phyloP scores from a whole-genome alignment of 2,113 vertebrate species.

The Chitala chitala region DNA sequence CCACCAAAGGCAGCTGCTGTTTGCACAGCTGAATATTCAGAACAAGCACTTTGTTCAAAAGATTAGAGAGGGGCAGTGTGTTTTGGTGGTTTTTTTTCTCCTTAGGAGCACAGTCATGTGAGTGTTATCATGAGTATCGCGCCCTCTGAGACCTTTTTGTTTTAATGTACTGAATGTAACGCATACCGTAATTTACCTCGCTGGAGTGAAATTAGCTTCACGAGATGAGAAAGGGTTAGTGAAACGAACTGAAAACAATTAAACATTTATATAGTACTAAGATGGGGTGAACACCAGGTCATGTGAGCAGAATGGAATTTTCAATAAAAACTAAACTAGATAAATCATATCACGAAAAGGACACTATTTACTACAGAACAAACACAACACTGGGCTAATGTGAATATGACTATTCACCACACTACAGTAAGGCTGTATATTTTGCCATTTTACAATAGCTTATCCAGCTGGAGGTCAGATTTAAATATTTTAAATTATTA shows the following conservation, averaged over 20 bases:
- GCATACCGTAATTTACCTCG: background rate
- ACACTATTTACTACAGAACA: too few species aligned
- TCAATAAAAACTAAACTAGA: background rate
- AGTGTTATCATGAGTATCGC: background rate
- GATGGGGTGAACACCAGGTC: background rate
- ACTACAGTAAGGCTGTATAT: too few species aligned
- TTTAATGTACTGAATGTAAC: constrained; percentile 7
- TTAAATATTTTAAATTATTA: background rate
- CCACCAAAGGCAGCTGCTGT: background rate
- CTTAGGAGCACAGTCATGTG: background rate
- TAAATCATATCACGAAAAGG: too few species aligned
- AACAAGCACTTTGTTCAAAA: constrained; percentile 9
- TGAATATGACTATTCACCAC: too few species aligned
- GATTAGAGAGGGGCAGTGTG: constrained; percentile 9
- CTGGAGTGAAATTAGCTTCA: constrained; percentile 2
- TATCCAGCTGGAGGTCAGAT: background rate
- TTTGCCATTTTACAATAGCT: background rate
- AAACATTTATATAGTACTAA: background rate
- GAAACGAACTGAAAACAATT: constrained; percentile 3
- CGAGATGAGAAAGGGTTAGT: background rate
- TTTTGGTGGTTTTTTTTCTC: constrained; percentile 9
- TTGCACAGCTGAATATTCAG: background rate
- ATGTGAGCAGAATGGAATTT: background rate
- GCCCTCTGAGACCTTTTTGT: background rate
- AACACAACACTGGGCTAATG: too few species aligned